Evolutionary conservation across 2,888 invertebrate genomes (phyloP).

Genomic region (Aleiodes testaceus): DNA sequence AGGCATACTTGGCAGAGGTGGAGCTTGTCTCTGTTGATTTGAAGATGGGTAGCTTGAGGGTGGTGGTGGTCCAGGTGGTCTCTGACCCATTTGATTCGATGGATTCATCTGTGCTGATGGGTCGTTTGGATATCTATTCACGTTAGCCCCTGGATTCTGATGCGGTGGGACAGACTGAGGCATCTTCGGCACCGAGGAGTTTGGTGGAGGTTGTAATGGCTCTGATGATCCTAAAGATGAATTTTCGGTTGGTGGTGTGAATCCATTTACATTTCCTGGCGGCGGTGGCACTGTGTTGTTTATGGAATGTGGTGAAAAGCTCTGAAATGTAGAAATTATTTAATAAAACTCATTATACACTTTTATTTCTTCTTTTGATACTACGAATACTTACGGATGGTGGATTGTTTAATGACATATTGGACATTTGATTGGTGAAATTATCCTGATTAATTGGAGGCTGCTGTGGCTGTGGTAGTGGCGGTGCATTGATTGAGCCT

Average conservation of each 20-base stretch:
- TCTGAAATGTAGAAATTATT: constrained; percentile 50
- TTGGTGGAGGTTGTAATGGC: background rate
- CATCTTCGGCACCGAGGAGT: constrained; percentile 7
- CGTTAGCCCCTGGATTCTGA: constrained; percentile 39
- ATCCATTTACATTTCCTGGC: constrained; percentile 60
- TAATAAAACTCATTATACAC: background rate
- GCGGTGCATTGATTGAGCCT: constrained; percentile 54
- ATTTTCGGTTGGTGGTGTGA: constrained; percentile 57
- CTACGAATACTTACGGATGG: constrained; percentile 28
- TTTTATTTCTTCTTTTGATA: background rate
- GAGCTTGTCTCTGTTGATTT: constrained; percentile 56
- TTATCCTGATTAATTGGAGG: constrained; percentile 56
- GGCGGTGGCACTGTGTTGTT: constrained; percentile 54
- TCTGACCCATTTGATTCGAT: constrained; percentile 43
- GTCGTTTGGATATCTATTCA: constrained; percentile 45
- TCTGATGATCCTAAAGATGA: constrained; percentile 48
- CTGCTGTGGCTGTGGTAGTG: constrained; percentile 41
- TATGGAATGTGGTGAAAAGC: constrained; percentile 55
- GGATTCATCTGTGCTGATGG: constrained; percentile 48
- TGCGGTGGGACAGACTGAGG: constrained; percentile 43
- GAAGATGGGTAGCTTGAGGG: constrained; percentile 49
- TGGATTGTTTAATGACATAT: constrained; percentile 59
- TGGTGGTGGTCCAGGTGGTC: constrained; percentile 41
- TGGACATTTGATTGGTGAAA: constrained; percentile 64
- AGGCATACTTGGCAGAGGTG: constrained; percentile 40